Evolutionary conservation across 2,113 vertebrate species (phyloP), one percentile per base, ranked within the genome.

Genomic region (Vimba vimba): DNA sequence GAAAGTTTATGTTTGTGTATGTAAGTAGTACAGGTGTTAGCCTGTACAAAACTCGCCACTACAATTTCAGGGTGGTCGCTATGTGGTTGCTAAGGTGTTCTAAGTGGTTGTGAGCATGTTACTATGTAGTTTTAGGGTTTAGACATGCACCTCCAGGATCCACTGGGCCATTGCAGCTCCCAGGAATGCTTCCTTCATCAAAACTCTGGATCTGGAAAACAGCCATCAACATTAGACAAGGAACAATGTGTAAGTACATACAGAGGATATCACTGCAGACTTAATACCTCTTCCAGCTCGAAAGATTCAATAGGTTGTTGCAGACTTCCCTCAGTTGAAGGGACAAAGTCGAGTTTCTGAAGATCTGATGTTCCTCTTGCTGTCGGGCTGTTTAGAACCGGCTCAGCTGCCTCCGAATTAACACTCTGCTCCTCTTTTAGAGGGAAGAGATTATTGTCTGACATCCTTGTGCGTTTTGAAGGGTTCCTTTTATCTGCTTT

Each of bases 191-290:
- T 79, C 87, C 82, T 17, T 94, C 92, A 15, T 94, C 93, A 79
- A 93, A 93, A 86, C 94, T 94, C 45, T 92, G 90, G 43, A 94
- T 90, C 93, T 94, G 86, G 10, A 64, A 85, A 15, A 81, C 2
- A 57, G 27, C 79, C 60, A 71, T 82, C 39, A 83, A 11, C 60
- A 1, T 77, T 57, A 87, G 55, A 23, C 71, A 76, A 4, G 10
- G 25, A 43, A 11, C 6, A 43, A n/a, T 71, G 27, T 71, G n/a
- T 2, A 50, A 25, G 15, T 47, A 9, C 9, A 2, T 30, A 17
- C 59, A n/a, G 21, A 25, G 33, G 6, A n/a, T 57, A 25, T 45
- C 11, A 60, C 55, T 73, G 43, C 39, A 52, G 27, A 82, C 9
- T 39, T 6, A 25, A 45, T 57, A 43, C 94, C 93, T 94, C 91